Evolutionary conservation across 2,888 invertebrate genomes (phyloP), one percentile per base, ranked within the genome.

Genomic region (Rhagonycha lutea): DNA sequence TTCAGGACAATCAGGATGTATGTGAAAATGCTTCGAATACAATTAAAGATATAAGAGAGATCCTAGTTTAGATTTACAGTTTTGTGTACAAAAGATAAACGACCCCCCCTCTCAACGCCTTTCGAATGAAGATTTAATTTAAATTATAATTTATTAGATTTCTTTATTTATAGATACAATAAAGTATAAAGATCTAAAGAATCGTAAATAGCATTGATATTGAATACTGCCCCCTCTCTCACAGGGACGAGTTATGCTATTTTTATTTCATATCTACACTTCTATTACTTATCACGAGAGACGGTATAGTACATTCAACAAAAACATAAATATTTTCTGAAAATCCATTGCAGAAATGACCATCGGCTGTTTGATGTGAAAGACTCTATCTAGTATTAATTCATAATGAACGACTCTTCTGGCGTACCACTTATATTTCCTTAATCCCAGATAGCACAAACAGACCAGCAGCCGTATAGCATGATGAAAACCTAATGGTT

Each of bases 401-500:
- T 75, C 73, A 73, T 75, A 78, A 78, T 75, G 78, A 78, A 75
- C 75, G 75, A 78, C 69, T 75, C 75, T 78, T 78, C 78, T 78
- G 70, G 75, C 78, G 72, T 73, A 85, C 87, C 88, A 87, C 88
- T 87, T 88, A 87, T 87, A 88, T 87, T 87, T 88, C 87, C 87
- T 87, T 87, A 88, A 88, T 88, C 87, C 87, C 86, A 84, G 85
- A 85, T 85, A 86, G 87, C 84, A 86, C 86, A 86, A 85, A 85
- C 84, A 83, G 83, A 82, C 83, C 84, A 83, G 82, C 83, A 83
- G 84, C 86, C 86, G 84, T 84, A 86, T 85, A 84, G 83, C 85
- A 85, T 86, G 87, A 87, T 87, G 87, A 87, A 87, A 87, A 87
- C 87, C 87, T 88, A 87, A 88, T 88, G 88, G 87, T 87, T 88